Evolutionary conservation across 2,888 invertebrate species (phyloP), one percentile per base, ranked within the genome.

Genomic region (Agrilus mali): DNA sequence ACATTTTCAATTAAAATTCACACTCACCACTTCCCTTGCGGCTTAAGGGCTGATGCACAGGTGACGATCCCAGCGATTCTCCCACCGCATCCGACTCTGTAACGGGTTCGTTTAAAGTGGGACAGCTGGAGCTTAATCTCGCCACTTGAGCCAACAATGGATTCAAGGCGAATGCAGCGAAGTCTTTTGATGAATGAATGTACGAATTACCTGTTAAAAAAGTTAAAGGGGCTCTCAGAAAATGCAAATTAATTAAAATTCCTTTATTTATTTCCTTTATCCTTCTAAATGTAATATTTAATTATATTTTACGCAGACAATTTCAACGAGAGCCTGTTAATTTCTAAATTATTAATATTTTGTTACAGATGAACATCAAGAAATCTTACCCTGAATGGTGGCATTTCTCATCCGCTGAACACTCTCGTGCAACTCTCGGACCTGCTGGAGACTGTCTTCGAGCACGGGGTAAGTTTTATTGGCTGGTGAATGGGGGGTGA

Each of bases 401-500:
- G 77, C 72, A 47, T 83, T 82, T 49, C 84, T 72, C 82, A 86
- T 84, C 49, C 79, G 80, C 64, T 86, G 83, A 49, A 86, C 82
- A 43, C 76, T 80, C 49, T 84, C 82, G 60, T 84, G 82, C 39
- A 86, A 73, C 50, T 83, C 75, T 46, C 84, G 75, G 49, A 86
- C 70, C 60, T 86, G 83, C 55, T 81, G 80, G 53, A 82, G 65
- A 59, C 82, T 84, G 63, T 86, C 85, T 58, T 85, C 86, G 60
- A 66, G 50, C 50, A 80, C 74, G 44, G 78, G 77, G 60, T 79
- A 78, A 55, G 78, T 77, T 55, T 79, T 80, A 50, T 75, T 78
- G 48, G 86, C 86, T 10, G 88, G 87, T 51, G 87, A 87, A 66
- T 88, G 87, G 13, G 88, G 87, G 45, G 88, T 88, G 50, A 89